Evolutionary conservation across 1,140 invertebrate species (phyloP).

Genomic region (Brachionus rubens): DNA sequence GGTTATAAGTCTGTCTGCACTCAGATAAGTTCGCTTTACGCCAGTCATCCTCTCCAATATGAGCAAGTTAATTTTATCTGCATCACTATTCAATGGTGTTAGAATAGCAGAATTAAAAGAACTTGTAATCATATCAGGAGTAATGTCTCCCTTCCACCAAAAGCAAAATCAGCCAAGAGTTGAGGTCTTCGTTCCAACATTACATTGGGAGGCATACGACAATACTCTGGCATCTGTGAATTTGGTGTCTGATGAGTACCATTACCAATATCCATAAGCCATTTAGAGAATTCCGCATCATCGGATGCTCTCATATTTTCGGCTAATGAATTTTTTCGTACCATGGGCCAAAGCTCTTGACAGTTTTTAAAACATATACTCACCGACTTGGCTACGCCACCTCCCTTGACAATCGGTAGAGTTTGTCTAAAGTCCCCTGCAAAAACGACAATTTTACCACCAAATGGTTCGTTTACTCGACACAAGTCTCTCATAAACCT

Average conservation of each 20-base stretch:
- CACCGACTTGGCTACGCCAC: conserved; percentile 48
- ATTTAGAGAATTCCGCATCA: conserved; percentile 48
- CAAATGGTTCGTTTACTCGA: conserved; percentile 48
- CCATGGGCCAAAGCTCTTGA: conserved; percentile 48
- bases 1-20: conserved; percentile 47
- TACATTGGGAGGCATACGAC: background rate
- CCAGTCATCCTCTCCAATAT: conserved; percentile 37
- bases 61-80: conserved; percentile 46
- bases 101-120: conserved; percentile 39
- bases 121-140: conserved; percentile 47
- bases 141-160: too few relatives aligned
- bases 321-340: conserved; percentile 45
- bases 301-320: conserved; percentile 50
- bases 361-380: conserved; percentile 50
- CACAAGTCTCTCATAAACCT: conserved; percentile 49
- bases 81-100: conserved; percentile 8
- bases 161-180: conserved; percentile 10
- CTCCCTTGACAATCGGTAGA: conserved; percentile 49
- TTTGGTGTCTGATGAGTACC: conserved; percentile 37
- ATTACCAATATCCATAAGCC: conserved; percentile 49
- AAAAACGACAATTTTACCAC: conserved; percentile 51
- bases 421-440: conserved; percentile 53
- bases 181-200: background rate
- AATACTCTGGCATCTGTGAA: background rate
- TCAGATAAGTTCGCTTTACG: conserved; percentile 39